A percentile compares a stretch with the other conserved stretches of the same genome.
Evolutionary conservation across 2,797 vertebrate species (phyloP).

Genomic region (Esox lucius): DNA sequence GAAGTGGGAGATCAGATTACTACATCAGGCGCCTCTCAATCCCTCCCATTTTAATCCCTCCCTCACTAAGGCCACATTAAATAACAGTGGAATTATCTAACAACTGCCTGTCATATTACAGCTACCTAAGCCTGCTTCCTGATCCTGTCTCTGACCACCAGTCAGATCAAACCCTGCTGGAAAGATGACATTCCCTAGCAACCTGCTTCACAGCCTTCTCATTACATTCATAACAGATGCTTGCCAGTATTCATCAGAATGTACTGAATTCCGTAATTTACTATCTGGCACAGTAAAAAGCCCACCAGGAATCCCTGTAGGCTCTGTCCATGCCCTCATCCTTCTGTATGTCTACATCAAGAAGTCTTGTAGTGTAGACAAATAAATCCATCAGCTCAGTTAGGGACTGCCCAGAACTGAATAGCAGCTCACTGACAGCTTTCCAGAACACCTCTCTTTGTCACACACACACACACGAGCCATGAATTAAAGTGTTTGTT

Average conservation of each 20-base stretch:
- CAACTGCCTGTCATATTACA: slow-evolving; percentile 43
- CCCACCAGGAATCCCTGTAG: neutral
- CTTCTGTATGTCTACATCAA: neutral
- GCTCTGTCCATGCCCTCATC: neutral
- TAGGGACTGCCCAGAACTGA: slow-evolving; percentile 1
- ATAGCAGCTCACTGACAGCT: slow-evolving; percentile 20
- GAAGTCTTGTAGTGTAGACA: neutral
- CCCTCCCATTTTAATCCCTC: neutral
- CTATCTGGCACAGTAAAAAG: neutral
- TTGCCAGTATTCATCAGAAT: slow-evolving; percentile 36
- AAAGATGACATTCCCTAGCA: slow-evolving; percentile 4
- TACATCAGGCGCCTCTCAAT: slow-evolving; percentile 6
- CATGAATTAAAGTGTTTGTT: no score
- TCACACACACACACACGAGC: neutral
- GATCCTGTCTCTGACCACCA: slow-evolving; percentile 42
- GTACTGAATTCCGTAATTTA: neutral
- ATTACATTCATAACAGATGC: slow-evolving; percentile 56
- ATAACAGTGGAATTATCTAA: slow-evolving; percentile 57
- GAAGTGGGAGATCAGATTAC: slow-evolving; percentile 14
- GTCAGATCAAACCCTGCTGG: slow-evolving; percentile 24
- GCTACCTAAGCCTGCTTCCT: slow-evolving; percentile 44
- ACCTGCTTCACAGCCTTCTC: slow-evolving; percentile 33
- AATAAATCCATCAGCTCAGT: neutral
- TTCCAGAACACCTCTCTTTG: slow-evolving; percentile 8
- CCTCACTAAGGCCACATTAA: slow-evolving; percentile 19